A percentile compares a stretch with the other conserved stretches of the same genome.
Evolutionary conservation across 2,797 vertebrate genomes (phyloP).

Genomic region (Chromis chromis): DNA sequence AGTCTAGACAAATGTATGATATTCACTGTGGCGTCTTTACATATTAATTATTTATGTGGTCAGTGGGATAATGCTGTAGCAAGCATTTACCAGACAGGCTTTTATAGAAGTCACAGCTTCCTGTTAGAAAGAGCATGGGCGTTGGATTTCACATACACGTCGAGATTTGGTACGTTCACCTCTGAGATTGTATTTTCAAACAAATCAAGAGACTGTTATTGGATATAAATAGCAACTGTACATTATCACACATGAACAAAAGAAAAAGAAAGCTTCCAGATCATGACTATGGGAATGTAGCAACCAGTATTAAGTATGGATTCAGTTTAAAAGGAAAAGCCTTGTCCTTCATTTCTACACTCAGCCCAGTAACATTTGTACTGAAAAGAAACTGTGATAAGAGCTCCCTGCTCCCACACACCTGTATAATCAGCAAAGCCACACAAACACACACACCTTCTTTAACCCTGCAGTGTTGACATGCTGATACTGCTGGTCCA

Average conservation of each 20-base stretch:
- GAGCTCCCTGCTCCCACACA: slow-evolving; percentile 31
- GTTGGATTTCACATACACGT: neutral
- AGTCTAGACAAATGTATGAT: slow-evolving; percentile 35
- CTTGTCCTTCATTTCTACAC: neutral
- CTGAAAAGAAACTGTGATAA: slow-evolving; percentile 36
- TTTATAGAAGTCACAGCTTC: slow-evolving; percentile 37
- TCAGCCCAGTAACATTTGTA: slow-evolving; percentile 2
- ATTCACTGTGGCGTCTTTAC: slow-evolving; percentile 37
- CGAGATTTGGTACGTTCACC: neutral
- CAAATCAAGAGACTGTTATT: neutral
- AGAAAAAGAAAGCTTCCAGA: neutral
- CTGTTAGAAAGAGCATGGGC: slow-evolving; percentile 20
- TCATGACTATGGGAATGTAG: neutral
- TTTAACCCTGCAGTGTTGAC: slow-evolving; percentile 17
- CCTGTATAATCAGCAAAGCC: slow-evolving; percentile 55
- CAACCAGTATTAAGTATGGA: neutral
- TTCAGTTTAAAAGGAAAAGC: neutral
- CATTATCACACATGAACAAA: neutral
- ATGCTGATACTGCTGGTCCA: slow-evolving; percentile 32
- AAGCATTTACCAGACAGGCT: slow-evolving; percentile 35
- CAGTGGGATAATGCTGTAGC: slow-evolving; percentile 40
- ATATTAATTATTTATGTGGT: slow-evolving; percentile 60
- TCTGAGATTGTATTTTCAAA: neutral
- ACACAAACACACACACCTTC: slow-evolving; percentile 35
- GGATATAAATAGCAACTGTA: neutral